A percentile compares a stretch with the other conserved stretches of the same genome.
These are phyloP conservation scores for Ataeniobius toweri DNA, from an alignment of 2,797 vertebrate species.

Conservation along the genomic window DNA sequence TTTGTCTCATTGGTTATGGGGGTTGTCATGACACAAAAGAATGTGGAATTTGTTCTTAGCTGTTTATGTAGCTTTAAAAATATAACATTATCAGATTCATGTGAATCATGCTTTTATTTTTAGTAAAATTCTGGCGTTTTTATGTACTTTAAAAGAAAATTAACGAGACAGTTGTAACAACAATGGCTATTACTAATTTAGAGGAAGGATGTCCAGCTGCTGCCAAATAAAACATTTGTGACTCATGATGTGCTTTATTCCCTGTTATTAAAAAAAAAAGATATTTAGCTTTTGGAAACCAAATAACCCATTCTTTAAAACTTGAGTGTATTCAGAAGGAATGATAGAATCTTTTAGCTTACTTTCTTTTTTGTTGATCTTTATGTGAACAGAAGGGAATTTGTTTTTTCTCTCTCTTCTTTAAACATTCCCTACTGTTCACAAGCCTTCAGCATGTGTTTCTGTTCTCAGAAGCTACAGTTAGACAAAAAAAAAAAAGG, in stretches of 20 bases:
- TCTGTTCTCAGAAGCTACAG: neutral
- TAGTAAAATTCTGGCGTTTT: neutral
- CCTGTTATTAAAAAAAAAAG: neutral
- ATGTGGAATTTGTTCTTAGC: neutral
- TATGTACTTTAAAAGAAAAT: neutral
- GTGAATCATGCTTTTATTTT: neutral
- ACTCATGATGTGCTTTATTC: neutral
- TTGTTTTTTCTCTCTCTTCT: neutral
- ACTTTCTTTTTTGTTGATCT: neutral
- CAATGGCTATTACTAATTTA: conserved; percentile 20
- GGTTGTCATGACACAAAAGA: neutral
- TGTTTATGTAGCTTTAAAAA: neutral
- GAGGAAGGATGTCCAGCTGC: neutral
- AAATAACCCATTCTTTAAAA: neutral
- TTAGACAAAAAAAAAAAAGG: neutral
- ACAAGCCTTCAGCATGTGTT: conserved; percentile 11
- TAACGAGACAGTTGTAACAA: neutral
- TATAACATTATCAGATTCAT: neutral
- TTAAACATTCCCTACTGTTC: conserved; percentile 1
- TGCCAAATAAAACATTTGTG: neutral
- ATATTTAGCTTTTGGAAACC: neutral
- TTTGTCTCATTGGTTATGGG: neutral
- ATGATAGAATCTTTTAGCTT: neutral
- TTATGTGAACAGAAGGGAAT: conserved; percentile 3
- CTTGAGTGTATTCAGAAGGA: neutral